phyloP scores from a whole-genome alignment of 2,888 invertebrate species.

The Adelphocoris suturalis region DNA sequence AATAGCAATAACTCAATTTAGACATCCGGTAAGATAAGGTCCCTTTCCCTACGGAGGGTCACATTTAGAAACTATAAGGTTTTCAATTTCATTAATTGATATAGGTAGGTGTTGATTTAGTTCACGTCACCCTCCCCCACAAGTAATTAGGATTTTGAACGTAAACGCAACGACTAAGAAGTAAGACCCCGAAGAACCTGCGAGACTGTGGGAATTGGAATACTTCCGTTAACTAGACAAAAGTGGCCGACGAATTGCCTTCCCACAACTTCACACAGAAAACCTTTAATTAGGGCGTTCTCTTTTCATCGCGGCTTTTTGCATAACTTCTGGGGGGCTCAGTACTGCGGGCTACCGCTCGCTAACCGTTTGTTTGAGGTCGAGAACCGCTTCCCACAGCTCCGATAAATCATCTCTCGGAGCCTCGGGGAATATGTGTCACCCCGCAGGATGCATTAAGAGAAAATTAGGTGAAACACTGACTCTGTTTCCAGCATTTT shows the following conservation, averaged over 20 bases:
- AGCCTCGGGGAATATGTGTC: slow-evolving; percentile 5
- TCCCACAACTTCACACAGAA: slow-evolving; percentile 34
- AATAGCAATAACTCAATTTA: too few species aligned
- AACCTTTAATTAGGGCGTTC: slow-evolving; percentile 26
- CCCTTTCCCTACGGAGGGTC: too few species aligned
- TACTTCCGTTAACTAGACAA: slow-evolving; percentile 16
- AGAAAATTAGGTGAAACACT: slow-evolving; percentile 28
- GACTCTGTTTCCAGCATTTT: background rate
- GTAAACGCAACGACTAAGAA: too few species aligned
- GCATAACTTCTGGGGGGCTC: background rate
- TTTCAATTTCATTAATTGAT: too few species aligned
- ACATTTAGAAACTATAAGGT: too few species aligned
- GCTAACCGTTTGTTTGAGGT: slow-evolving; percentile 28
- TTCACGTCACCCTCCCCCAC: too few species aligned
- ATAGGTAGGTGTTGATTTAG: too few species aligned
- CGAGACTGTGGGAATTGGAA: background rate
- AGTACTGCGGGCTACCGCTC: background rate
- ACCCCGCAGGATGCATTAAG: slow-evolving; percentile 28
- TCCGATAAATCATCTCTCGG: slow-evolving; percentile 26
- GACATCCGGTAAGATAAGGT: too few species aligned
- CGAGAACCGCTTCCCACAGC: slow-evolving; percentile 36
- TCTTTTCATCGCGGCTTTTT: slow-evolving; percentile 13
- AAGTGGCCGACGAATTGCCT: background rate
- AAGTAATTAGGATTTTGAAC: too few species aligned
- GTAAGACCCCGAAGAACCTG: background rate